Base-by-base conservation (phyloP, 2,888 invertebrate genomes). In the Acanthosepion lycidas region DNA sequence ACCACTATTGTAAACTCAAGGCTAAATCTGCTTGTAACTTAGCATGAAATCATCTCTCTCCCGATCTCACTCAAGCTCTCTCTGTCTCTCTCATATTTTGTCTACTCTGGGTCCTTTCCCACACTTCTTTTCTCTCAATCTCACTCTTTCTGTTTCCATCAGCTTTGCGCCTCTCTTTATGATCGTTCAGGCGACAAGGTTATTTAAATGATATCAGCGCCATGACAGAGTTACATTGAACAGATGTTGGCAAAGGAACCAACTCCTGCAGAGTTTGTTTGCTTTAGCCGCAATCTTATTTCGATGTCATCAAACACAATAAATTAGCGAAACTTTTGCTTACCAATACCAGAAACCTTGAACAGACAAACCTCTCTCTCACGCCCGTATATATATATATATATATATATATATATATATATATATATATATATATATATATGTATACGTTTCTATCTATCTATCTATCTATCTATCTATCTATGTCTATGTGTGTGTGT, bases 241-340 rank as follows among this genome's bases (percentile, higher is more conserved):
- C 78, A 78, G 78, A 33, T 78, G 78, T 33, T 15, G n/a, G 5
- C n/a, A 33, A 2, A n/a, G 78, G 78, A 78, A 78, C 78, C 78
- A 78, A 15, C 9, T n/a, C n/a, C n/a, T 15, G 78, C 12, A 5
- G 15, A 12, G 15, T n/a, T 78, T 78, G 12, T 78, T 78, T 78
- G 78, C n/a, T 78, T 78, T n/a, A 78, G 33, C n/a, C 78, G n/a
- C n/a, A 78, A 78, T 78, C 78, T n/a, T 15, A 9, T 33, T n/a
- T 15, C 78, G n/a, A 78, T 78, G 78, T 78, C 78, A 78, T 78
- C 78, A 78, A 78, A 78, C 78, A 78, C 78, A 33, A 78, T 78
- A 78, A 78, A 78, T 78, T 78, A 78, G 78, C 15, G n/a, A 78
- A 78, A n/a, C 78, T n/a, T 59, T 3, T 78, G 12, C 78, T 78